Evolutionary conservation across 2,113 vertebrate genomes (phyloP), one percentile per base, ranked within the genome.

Genomic region (Nothocercus nigrocapillus): DNA sequence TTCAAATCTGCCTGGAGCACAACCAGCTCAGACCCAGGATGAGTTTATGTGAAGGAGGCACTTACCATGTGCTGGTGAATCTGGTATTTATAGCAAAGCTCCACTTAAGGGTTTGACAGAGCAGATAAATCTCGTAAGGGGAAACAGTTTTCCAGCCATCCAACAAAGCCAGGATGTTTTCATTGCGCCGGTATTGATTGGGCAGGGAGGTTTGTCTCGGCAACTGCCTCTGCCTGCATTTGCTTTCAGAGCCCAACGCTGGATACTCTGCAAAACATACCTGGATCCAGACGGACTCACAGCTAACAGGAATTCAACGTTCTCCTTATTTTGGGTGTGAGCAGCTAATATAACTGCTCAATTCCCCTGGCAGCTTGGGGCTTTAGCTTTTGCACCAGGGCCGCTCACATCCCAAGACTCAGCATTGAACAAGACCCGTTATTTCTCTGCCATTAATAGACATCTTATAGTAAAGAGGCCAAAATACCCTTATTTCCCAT

Each of bases 51-150:
- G 4, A 81, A 72, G 20, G 61, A 66, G 15, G 30, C 53, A 15
- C 28, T n/a, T 13, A 28, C 24, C 14, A 1, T 0, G 38, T 6
- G 38, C 90, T 77, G 82, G 8, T 44, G 32, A 85, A 86, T 42
- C 77, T 2, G 7, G 51, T 85, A 78, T 89, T 93, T 91, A 90
- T 19, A 90, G 89, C 82, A 94, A 95, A 95, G 87, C 82, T 54
- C 54, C 36, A 13, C 72, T 85, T 40, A 45, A 83, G 14, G 68
- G 49, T 49, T 85, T 85, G 85, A 74, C 28, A 59, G 73, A 68
- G 38, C 54, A 86, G 73, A 81, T n/a, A 24, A 91, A 51, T 28
- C 79, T 82, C 62, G 1, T 12, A 6, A 74, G n/a, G 59, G 64
- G 70, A 32, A 44, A 17, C 3, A 30, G 10, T 1, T 69, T 62